Evolutionary conservation across 2,888 invertebrate species (phyloP).

Genomic region (Pharmacophagus antenor): DNA sequence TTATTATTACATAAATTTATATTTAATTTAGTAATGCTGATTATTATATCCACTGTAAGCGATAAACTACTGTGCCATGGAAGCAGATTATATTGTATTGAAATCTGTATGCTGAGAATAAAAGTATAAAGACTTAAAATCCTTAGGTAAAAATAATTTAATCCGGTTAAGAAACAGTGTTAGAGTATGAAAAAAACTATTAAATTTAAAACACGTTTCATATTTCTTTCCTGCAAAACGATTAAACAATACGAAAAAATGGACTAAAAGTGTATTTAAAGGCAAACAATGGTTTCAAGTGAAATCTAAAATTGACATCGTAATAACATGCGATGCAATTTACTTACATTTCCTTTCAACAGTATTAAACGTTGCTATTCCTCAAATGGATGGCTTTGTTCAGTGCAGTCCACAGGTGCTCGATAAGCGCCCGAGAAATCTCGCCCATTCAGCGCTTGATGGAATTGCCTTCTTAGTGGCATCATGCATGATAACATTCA

Average conservation of each 20-base stretch:
- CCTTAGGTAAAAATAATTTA: background rate
- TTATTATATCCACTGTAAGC: too few relatives aligned
- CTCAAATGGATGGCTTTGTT: constrained; percentile 66
- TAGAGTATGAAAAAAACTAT: background rate
- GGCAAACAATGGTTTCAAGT: constrained; percentile 1
- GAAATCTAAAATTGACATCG: constrained; percentile 2
- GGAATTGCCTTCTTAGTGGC: constrained; percentile 66
- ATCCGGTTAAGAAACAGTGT: background rate
- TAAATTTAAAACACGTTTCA: background rate
- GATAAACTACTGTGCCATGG: too few relatives aligned
- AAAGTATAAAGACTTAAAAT: too few relatives aligned
- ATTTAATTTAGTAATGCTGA: too few relatives aligned
- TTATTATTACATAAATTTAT: too few relatives aligned
- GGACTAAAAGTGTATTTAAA: background rate
- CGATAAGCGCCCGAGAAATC: constrained; percentile 61
- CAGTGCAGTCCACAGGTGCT: constrained; percentile 65
- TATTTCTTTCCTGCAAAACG: background rate
- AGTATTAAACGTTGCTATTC: constrained; percentile 40
- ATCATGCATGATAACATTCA: constrained; percentile 53
- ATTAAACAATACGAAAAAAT: background rate
- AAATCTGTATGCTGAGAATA: too few relatives aligned
- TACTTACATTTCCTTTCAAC: constrained; percentile 22
- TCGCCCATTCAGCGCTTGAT: constrained; percentile 52
- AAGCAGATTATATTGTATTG: too few relatives aligned
- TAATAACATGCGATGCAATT: constrained; percentile 9